Evolutionary conservation across 2,888 invertebrate genomes (phyloP).

Genomic region (Eremobia ochroleuca): DNA sequence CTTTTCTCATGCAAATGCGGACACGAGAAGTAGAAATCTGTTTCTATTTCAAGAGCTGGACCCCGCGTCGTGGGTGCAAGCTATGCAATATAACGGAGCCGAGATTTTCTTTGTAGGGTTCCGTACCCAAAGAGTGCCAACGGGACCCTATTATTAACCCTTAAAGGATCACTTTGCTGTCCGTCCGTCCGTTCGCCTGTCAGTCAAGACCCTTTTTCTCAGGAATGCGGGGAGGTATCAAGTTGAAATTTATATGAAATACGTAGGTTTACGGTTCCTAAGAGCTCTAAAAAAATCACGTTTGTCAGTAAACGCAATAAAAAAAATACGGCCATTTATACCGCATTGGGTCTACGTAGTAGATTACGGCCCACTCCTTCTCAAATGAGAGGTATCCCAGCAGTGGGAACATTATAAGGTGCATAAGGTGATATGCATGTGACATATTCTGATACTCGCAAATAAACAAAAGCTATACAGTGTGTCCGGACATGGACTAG

Average conservation of each 20-base stretch:
- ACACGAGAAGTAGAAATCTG: conserved; percentile 46
- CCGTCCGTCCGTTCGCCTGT: not conserved
- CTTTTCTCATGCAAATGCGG: conserved; percentile 62
- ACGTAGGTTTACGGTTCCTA: not conserved
- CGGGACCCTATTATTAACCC: not conserved
- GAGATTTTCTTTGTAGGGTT: conserved; percentile 29
- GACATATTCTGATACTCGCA: not conserved
- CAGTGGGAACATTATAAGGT: too few species aligned
- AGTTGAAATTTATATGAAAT: not conserved
- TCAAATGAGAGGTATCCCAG: too few species aligned
- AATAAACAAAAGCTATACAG: not conserved
- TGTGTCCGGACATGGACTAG: too few species aligned
- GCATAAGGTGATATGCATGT: too few species aligned
- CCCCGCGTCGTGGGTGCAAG: not conserved
- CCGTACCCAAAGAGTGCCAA: too few species aligned
- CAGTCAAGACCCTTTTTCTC: not conserved
- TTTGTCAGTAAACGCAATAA: not conserved
- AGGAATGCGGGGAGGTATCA: not conserved
- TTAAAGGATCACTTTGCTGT: not conserved
- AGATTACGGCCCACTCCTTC: too few species aligned
- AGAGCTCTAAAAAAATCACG: not conserved
- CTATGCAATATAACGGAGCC: conserved; percentile 37
- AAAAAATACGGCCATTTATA: not conserved
- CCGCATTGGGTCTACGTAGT: too few species aligned
- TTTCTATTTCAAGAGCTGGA: conserved; percentile 50